Base-by-base conservation (phyloP, 2,113 vertebrate genomes). In the Erythrolamprus reginae region DNA sequence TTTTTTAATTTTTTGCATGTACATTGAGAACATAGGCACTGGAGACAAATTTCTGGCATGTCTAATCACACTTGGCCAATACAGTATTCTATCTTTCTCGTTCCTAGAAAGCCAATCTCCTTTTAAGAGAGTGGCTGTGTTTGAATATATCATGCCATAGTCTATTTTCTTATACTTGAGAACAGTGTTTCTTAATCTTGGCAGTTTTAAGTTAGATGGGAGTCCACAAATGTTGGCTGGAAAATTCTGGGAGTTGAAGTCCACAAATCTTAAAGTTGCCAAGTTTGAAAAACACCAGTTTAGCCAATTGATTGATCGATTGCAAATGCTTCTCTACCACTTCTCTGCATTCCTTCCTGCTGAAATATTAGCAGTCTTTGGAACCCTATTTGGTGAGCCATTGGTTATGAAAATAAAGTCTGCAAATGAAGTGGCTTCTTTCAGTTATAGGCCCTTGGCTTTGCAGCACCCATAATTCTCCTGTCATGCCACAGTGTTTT, bases 381-480 rank as follows among this genome's bases (percentile, higher is more conserved):
- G 85, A 86, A 26, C 85, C 23, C 91, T 91, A 58, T 10, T 77
- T 1, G 26, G 90, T 91, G 33, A 90, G 8, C 17, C 91, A 0
- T 3, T 13, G 24, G 12, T 65, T 89, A 92, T 52, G 88, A 87
- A 93, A 88, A 0, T 26, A n/a, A 0, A 0, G 26, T 42, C 90
- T 94, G 86, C 83, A 77, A 92, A 93, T 85, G 52, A 92, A 47
- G 83, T 77, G 82, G 56, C 82, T 4, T 1, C 24, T 89, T 84
- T 89, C 92, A 84, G 90, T 88, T 93, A 89, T 84, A 86, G 92
- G 82, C 23, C 85, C 85, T 92, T 95, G 95, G 92, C 90, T 92
- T 95, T 88, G 90, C 91, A 91, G 89, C 91, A 90, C 90, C 93
- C 93, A 91, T 96, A 95, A 94, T 92, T 94, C 94, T 52, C 90